Evolutionary conservation across 2,113 vertebrate genomes (phyloP).

Genomic region (Gallinago undulata): DNA sequence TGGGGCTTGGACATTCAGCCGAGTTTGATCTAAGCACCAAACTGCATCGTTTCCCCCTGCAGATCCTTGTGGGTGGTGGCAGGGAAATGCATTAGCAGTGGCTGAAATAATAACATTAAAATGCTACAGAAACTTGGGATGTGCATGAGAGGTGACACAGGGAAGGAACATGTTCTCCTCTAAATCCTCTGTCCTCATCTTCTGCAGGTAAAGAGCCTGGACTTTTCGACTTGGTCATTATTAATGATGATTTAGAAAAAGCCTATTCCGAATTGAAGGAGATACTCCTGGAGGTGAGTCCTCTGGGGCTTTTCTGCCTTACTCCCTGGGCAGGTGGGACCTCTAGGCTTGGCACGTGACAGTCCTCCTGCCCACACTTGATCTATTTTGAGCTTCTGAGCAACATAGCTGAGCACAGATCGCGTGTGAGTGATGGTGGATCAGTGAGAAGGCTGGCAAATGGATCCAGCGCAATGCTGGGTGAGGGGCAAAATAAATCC

Average conservation of each 20-base stretch:
- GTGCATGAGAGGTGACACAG: accelerated
- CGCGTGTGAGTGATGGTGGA: accelerated
- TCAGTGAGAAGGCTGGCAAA: background rate
- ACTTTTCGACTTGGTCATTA: slow-evolving; percentile 85
- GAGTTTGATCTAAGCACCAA: background rate
- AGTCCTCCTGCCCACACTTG: background rate
- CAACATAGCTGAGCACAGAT: accelerated
- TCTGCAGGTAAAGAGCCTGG: slow-evolving; percentile 85
- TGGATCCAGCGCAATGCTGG: accelerated
- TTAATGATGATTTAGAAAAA: slow-evolving; percentile 88
- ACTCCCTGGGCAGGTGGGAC: accelerated
- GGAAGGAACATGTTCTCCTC: background rate
- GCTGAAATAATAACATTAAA: background rate
- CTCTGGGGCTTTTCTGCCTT: accelerated
- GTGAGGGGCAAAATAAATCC: background rate
- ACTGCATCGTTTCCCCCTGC: background rate
- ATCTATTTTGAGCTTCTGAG: background rate
- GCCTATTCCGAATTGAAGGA: slow-evolving; percentile 82
- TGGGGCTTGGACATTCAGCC: background rate
- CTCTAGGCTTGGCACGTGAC: background rate
- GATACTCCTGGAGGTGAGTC: slow-evolving; percentile 83
- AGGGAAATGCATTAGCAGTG: background rate
- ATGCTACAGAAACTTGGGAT: accelerated
- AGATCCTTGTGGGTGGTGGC: background rate
- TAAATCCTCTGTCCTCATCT: background rate